These are phyloP conservation scores for Ectropis grisescens DNA, from an alignment of 1,140 invertebrate species.

Conservation along the genomic window DNA sequence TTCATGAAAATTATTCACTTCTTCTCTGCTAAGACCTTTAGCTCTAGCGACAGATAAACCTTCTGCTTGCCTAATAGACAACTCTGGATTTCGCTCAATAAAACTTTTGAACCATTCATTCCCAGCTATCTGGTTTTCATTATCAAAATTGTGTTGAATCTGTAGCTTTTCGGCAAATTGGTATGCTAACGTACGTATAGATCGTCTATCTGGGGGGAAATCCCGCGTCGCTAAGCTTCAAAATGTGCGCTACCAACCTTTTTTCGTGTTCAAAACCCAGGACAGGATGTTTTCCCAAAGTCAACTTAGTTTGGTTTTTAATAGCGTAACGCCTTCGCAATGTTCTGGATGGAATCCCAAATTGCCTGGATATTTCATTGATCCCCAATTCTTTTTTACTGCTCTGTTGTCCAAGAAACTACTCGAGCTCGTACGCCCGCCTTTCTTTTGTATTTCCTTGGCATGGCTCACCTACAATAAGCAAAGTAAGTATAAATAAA, in stretches of 20 bases:
- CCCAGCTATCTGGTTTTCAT: conserved; percentile 14
- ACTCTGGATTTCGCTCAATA: conserved; percentile 15
- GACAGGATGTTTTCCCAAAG: conserved; percentile 11
- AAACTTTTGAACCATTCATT: conserved; percentile 18
- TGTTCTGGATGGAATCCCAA: too few relatives aligned
- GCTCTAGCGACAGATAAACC: conserved; percentile 14
- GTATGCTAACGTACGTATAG: conserved; percentile 13
- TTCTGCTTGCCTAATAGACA: conserved; percentile 16
- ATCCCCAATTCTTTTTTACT: too few relatives aligned
- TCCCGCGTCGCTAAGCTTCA: conserved; percentile 10
- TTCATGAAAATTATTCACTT: conserved; percentile 33
- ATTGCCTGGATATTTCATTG: too few relatives aligned
- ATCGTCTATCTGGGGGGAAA: conserved; percentile 13
- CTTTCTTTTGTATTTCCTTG: too few relatives aligned
- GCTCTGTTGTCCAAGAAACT: too few relatives aligned
- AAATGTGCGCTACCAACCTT: conserved; percentile 13
- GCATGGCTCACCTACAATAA: too few relatives aligned
- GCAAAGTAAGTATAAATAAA: too few relatives aligned
- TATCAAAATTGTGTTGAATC: conserved; percentile 16
- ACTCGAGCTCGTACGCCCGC: too few relatives aligned
- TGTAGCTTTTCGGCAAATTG: conserved; percentile 22
- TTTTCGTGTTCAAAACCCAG: conserved; percentile 12
- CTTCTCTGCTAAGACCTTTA: conserved; percentile 16
- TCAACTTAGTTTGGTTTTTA: conserved; percentile 10
- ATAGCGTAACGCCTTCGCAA: conserved; percentile 16